Evolutionary conservation across 2,113 vertebrate genomes (phyloP).

Genomic region (Hirundichthys speculiger): DNA sequence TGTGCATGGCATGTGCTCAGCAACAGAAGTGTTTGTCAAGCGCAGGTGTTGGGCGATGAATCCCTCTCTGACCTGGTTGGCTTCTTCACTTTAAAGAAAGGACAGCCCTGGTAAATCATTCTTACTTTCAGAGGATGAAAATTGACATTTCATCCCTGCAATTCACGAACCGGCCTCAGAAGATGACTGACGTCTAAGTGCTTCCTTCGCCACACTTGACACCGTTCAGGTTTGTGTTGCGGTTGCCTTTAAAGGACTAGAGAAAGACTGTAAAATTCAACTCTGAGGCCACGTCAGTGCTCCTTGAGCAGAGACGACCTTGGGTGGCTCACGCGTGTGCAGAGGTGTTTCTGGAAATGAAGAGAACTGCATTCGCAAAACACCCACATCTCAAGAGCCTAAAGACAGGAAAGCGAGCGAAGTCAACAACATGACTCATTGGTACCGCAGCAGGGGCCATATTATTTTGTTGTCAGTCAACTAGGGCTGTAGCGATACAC

Average conservation of each 20-base stretch:
- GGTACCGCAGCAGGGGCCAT: background rate
- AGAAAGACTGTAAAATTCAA: conserved; percentile 1
- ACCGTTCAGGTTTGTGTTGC: conserved; percentile 23
- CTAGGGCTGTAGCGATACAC: no score
- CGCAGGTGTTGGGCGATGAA: conserved; percentile 25
- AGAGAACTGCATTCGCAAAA: conserved; percentile 17
- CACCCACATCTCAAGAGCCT: background rate
- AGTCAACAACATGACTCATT: background rate
- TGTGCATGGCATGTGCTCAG: background rate
- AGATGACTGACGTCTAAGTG: conserved; percentile 25
- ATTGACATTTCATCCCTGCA: conserved; percentile 47
- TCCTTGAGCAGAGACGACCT: conserved; percentile 25
- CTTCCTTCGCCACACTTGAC: conserved; percentile 17
- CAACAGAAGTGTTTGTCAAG: conserved; percentile 25
- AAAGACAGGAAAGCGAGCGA: background rate
- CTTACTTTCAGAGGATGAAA: conserved; percentile 44
- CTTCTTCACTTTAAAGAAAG: conserved; percentile 34
- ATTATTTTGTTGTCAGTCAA: background rate
- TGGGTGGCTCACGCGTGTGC: background rate
- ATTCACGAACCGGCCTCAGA: conserved; percentile 17
- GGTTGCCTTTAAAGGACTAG: conserved; percentile 11
- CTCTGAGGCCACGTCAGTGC: conserved; percentile 5
- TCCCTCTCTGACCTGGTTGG: conserved; percentile 25
- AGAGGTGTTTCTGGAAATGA: background rate
- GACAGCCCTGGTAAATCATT: conserved; percentile 27